These are phyloP conservation scores for Zygogramma bicolorata DNA, from an alignment of 2,888 invertebrate genomes.

Conservation along the genomic window DNA sequence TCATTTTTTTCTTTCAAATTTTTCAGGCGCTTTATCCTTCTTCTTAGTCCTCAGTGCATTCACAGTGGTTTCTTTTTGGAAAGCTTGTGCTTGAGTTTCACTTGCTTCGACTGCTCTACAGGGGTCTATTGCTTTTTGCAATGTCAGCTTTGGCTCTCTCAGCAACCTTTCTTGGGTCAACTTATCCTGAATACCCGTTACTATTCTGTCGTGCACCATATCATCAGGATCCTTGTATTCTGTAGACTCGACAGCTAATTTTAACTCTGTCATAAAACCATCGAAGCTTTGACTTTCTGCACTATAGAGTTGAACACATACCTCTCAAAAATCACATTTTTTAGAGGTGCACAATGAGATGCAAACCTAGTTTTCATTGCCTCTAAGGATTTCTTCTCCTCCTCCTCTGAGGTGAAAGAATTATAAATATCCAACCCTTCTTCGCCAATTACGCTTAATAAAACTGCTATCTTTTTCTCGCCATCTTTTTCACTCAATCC, in stretches of 20 bases:
- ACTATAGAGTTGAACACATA: too few species aligned
- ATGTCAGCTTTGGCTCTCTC: conserved; percentile 41
- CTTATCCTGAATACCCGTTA: conserved; percentile 48
- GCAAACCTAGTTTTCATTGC: conserved; percentile 19
- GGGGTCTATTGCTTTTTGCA: conserved; percentile 43
- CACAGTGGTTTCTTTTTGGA: conserved; percentile 32
- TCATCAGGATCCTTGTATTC: conserved; percentile 48
- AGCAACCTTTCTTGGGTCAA: conserved; percentile 44
- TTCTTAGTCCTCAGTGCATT: neutral
- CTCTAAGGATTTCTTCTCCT: neutral
- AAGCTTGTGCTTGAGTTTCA: conserved; percentile 40
- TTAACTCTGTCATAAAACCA: conserved; percentile 51
- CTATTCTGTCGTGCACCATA: conserved; percentile 50
- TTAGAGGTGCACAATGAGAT: conserved; percentile 29
- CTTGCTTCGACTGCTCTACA: conserved; percentile 46
- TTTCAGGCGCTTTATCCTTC: neutral
- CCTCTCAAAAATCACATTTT: conserved; percentile 39
- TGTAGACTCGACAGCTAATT: conserved; percentile 48
- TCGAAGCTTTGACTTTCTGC: conserved; percentile 53
- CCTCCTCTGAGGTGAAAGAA: neutral
- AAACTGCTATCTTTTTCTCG: neutral
- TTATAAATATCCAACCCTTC: conserved; percentile 1
- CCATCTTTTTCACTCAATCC: too few species aligned
- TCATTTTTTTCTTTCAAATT: neutral
- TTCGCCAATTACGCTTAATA: conserved; percentile 1